These are phyloP conservation scores for Progne subis DNA, from an alignment of 2,113 vertebrate genomes.

Conservation along the genomic window DNA sequence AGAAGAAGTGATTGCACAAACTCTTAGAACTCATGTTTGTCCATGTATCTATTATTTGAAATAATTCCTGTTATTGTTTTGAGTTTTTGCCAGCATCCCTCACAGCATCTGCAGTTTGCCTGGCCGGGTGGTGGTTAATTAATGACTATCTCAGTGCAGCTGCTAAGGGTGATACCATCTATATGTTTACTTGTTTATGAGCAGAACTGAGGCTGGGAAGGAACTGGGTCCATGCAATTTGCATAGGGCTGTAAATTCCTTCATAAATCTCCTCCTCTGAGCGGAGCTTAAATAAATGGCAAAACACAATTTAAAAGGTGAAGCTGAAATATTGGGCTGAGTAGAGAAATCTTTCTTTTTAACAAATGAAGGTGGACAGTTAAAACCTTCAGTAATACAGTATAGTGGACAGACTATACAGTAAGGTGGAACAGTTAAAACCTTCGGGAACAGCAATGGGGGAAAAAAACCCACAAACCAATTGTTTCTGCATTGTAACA, in stretches of 20 bases:
- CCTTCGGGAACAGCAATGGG: not conserved
- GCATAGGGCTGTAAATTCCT: not conserved
- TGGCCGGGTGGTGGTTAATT: not conserved
- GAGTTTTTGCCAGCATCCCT: not conserved
- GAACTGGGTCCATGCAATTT: not conserved
- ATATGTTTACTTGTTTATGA: not conserved
- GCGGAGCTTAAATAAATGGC: not conserved
- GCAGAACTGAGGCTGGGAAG: not conserved
- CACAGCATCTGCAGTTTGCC: not conserved
- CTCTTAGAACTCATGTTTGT: not conserved
- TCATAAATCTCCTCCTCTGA: not conserved
- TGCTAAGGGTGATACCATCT: not conserved
- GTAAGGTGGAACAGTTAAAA: not conserved
- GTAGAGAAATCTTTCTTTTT: not conserved
- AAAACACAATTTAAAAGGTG: not conserved
- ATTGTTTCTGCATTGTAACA: slow-evolving; percentile 5
- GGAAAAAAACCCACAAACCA: not conserved
- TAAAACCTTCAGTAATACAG: not conserved
- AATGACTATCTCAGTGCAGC: not conserved
- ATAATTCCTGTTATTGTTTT: not conserved
- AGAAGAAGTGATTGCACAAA: not conserved
- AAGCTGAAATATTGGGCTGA: not conserved
- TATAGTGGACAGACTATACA: no score
- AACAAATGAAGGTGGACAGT: not conserved
- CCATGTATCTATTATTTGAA: not conserved